Conservation (phyloP, 2,888 invertebrate species). For the Philopedon plagiatum region DNA sequence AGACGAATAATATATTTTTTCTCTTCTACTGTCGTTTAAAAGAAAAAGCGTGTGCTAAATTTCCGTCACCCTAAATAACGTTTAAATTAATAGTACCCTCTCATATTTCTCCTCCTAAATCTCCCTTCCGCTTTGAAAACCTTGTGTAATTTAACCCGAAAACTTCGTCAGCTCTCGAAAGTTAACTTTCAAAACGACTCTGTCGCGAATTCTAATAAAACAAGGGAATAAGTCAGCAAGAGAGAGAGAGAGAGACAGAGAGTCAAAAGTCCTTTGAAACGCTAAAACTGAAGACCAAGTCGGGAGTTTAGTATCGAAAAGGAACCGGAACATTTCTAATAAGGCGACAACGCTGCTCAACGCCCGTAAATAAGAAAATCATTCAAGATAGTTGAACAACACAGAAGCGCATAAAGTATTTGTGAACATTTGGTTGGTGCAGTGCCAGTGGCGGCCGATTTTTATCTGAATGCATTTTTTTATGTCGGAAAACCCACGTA, state of each 20-base stretch:
- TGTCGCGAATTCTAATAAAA: constrained; percentile 36
- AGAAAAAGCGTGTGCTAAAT: no score
- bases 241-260: no score
- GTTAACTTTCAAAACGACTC: constrained; percentile 33
- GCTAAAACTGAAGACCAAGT: constrained; percentile 28
- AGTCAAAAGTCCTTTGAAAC: constrained; percentile 35
- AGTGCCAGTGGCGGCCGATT: background rate
- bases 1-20: no score
- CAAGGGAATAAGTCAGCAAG: constrained; percentile 34
- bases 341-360: constrained; percentile 30
- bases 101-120: constrained; percentile 10
- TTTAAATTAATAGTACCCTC: background rate
- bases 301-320: constrained; percentile 26
- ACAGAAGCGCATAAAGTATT: constrained; percentile 11
- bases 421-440: background rate
- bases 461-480: background rate
- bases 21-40: no score
- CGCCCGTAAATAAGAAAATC: constrained; percentile 38
- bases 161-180: constrained; percentile 27
- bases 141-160: constrained; percentile 22
- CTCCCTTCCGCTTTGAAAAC: constrained; percentile 1
- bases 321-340: constrained; percentile 28
- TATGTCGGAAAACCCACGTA: no score
- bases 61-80: background rate
- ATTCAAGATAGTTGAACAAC: constrained; percentile 18